Base-by-base conservation (phyloP, 2,888 invertebrate genomes). In the Aporophyla nigra region DNA sequence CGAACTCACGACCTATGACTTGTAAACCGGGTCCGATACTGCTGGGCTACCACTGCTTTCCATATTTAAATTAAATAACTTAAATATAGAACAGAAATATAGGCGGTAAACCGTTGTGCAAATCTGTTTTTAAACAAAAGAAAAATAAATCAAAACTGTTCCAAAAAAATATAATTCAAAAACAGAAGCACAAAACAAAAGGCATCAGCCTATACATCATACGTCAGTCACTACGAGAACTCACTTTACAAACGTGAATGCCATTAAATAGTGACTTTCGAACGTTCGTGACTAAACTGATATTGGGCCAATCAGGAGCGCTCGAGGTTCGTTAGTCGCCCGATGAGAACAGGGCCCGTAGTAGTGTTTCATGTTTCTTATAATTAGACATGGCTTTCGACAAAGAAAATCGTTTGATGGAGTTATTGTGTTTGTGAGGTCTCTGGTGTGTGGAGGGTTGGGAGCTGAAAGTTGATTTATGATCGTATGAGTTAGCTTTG, bases 241-340 rank as follows among this genome's bases (percentile, higher is more conserved):
- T 83, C 80, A 80, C 85, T 88, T 85, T 83, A 87, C 80, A 82
- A 83, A 88, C 84, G 82, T 90, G 89, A 91, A 90, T 91, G 91
- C 89, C 92, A 93, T 93, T 93, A 92, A 92, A 90, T 89, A 82
- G 87, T 90, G 90, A 90, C 89, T 90, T 85, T 84, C 83, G 76
- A 83, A 76, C 76, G 85, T 73, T 86, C 93, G 94, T 93, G 94
- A 87, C 93, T 93, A 93, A 93, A 88, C 91, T 89, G 91, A 90
- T 93, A 93, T 93, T 93, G 93, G 81, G 92, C 88, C 92, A 93
- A 93, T 94, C 87, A 87, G 79, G 80, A 84, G 73, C 83, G 70
- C 84, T 87, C 78, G 87, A 83, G 84, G 87, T 91, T 93, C 93
- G 92, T 93, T 93, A 92, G 89, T 71, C 82, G 59, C 81, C 69